phyloP scores from a whole-genome alignment of 2,888 invertebrate species.

The Dasypolia templi region DNA sequence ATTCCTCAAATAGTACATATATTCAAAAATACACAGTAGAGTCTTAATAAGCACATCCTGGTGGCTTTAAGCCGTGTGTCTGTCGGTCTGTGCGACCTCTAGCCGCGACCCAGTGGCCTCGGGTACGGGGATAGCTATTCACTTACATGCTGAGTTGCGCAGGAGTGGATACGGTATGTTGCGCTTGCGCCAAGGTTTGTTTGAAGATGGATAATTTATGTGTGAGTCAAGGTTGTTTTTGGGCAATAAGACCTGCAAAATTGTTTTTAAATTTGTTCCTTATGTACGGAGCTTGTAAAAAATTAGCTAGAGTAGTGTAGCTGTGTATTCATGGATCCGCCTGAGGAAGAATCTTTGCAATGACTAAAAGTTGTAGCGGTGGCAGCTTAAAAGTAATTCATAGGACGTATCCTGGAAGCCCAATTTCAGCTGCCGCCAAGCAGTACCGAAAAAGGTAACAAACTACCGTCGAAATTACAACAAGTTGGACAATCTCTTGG shows the following conservation, averaged over 20 bases:
- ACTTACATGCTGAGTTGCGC: constrained; percentile 63
- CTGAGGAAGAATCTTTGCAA: neutral
- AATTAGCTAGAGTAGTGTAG: no score
- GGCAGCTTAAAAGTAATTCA: neutral
- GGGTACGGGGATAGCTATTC: constrained; percentile 79
- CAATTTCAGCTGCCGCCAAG: neutral
- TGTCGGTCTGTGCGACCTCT: constrained; percentile 79
- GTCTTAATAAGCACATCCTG: constrained; percentile 68
- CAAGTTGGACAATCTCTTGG: neutral
- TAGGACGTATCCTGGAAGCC: no score
- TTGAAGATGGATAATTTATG: constrained; percentile 17
- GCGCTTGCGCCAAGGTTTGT: constrained; percentile 15
- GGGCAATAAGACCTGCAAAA: neutral
- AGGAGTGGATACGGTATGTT: constrained; percentile 67
- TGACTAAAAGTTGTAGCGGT: no score
- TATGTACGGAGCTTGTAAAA: neutral
- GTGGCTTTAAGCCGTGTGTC: constrained; percentile 63
- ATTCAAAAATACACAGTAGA: constrained; percentile 7
- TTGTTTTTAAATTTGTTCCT: neutral
- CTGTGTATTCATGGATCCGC: no score
- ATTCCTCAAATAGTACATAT: neutral
- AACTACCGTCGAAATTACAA: neutral
- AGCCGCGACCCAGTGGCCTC: constrained; percentile 81
- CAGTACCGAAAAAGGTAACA: neutral
- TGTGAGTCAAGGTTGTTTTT: constrained; percentile 10